A percentile compares a stretch with the other conserved stretches of the same genome.
Evolutionary conservation across 1,140 invertebrate species (phyloP).

Genomic region (Aethina tumida): DNA sequence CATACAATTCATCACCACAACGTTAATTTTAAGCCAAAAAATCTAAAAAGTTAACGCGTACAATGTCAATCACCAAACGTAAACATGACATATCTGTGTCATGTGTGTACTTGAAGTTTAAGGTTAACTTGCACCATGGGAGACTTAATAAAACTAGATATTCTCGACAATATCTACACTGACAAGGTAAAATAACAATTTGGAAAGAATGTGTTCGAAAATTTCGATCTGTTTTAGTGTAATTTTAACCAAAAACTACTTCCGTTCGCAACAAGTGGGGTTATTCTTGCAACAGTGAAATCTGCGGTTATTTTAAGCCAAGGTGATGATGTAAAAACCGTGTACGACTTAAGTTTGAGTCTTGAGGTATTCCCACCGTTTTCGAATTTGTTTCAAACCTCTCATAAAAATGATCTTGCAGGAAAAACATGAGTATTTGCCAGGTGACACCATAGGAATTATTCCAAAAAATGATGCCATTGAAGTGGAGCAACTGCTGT

Average conservation of each 20-base stretch:
- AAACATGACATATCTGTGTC: no score
- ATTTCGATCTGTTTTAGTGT: constrained; percentile 1
- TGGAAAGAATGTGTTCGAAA: neutral
- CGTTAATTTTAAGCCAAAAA: no score
- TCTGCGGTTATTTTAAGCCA: constrained; percentile 15
- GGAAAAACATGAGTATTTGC: constrained; percentile 17
- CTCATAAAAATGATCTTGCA: constrained; percentile 11
- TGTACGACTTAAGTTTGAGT: constrained; percentile 19
- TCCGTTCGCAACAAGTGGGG: constrained; percentile 19
- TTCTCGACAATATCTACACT: no score
- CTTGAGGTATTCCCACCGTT: constrained; percentile 10
- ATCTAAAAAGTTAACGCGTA: no score
- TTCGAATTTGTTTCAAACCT: constrained; percentile 6
- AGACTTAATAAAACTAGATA: no score
- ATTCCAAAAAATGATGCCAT: constrained; percentile 24
- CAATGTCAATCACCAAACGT: no score
- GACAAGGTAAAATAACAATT: no score
- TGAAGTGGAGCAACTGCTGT: constrained; percentile 23
- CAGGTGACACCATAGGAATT: constrained; percentile 30
- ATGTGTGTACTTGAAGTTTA: no score
- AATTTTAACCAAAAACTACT: neutral
- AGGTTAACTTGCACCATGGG: no score
- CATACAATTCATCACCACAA: no score
- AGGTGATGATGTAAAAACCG: constrained; percentile 23
- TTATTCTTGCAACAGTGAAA: constrained; percentile 15